Evolutionary conservation across 2,888 invertebrate genomes (phyloP).

Genomic region (Diloba caeruleocephala): DNA sequence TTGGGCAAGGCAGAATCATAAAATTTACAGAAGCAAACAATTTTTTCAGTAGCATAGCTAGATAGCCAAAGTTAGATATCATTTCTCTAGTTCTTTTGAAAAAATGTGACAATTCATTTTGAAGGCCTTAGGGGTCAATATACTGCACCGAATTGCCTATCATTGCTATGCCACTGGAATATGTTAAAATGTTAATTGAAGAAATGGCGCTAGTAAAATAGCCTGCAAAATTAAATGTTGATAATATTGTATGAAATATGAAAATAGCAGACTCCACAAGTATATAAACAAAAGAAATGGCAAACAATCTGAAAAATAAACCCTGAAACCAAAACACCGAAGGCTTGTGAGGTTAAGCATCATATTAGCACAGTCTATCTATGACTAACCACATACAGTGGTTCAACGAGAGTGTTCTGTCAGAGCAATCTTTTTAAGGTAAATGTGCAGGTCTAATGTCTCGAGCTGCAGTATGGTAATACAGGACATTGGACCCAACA

Average conservation of each 20-base stretch:
- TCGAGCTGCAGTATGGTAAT: no score
- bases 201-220: slow-evolving; percentile 14
- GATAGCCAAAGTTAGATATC: not conserved
- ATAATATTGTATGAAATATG: not conserved
- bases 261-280: slow-evolving; percentile 18
- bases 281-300: slow-evolving; percentile 14
- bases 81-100: not conserved
- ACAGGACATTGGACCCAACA: no score
- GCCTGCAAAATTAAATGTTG: slow-evolving; percentile 16
- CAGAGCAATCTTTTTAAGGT: no score
- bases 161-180: slow-evolving; percentile 24
- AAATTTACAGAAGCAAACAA: slow-evolving; percentile 34
- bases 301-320: slow-evolving; percentile 47
- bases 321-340: slow-evolving; percentile 57
- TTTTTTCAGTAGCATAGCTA: slow-evolving; percentile 11
- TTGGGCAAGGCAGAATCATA: slow-evolving; percentile 3
- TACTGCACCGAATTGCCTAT: no score
- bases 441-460: no score
- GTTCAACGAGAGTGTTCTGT: no score
- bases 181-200: slow-evolving; percentile 23
- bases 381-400: no score
- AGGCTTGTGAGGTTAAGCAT: slow-evolving; percentile 50
- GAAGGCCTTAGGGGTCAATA: no score
- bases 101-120: no score
- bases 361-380: no score